Conservation (phyloP, 2,797 vertebrate species). For the Gymnopithys bicolor region DNA sequence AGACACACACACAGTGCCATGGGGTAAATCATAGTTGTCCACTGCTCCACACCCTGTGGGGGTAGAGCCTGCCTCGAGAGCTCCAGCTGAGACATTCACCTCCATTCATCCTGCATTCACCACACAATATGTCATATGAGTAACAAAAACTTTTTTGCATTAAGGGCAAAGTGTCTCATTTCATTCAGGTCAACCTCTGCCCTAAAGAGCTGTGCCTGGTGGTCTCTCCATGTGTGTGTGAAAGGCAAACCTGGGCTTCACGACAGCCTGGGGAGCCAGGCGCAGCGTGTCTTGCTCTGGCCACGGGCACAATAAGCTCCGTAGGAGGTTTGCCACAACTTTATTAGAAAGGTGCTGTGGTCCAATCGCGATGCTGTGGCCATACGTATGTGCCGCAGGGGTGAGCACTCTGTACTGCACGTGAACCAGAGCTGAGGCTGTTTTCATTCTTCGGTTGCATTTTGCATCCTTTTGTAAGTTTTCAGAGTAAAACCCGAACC, state of each 20-base stretch:
- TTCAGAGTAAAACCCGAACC: conserved; percentile 4
- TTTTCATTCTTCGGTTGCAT: not conserved
- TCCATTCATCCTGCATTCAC: not conserved
- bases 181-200: not conserved
- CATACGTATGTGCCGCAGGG: fast-evolving
- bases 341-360: not conserved
- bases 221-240: fast-evolving
- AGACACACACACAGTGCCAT: fast-evolving
- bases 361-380: fast-evolving
- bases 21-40: not conserved
- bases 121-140: fast-evolving
- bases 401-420: not conserved
- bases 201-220: not conserved
- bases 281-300: fast-evolving
- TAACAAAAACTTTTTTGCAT: not conserved
- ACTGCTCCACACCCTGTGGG: not conserved
- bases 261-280: not conserved
- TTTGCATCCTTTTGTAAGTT: not conserved
- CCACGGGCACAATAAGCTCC: not conserved
- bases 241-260: not conserved
- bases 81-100: not conserved
- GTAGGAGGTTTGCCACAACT: fast-evolving
- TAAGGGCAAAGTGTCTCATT: not conserved
- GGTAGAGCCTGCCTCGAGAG: not conserved
- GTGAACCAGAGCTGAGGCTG: not conserved